Evolutionary conservation across 2,113 vertebrate species (phyloP).

Genomic region (Saguinus imperator): DNA sequence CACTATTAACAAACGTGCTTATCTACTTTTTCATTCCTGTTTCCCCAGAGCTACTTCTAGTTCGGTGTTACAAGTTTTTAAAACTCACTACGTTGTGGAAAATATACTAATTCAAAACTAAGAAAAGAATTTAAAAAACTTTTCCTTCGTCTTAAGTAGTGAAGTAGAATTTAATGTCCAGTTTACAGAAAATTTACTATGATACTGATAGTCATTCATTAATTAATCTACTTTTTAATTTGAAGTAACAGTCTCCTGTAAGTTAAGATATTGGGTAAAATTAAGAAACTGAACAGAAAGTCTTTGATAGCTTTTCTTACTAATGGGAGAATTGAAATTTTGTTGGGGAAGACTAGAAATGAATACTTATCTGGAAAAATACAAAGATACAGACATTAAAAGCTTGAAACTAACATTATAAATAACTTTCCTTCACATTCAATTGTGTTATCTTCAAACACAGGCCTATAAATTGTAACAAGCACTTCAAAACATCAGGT

Average conservation of each 20-base stretch:
- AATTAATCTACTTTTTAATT: slow-evolving; percentile 44
- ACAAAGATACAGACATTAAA: neutral
- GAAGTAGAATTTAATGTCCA: neutral
- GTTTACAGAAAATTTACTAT: neutral
- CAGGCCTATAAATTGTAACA: neutral
- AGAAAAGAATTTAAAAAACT: neutral
- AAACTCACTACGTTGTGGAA: neutral
- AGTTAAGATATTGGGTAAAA: slow-evolving; percentile 26
- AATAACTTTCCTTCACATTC: slow-evolving; percentile 16
- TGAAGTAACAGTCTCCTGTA: neutral
- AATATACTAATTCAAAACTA: neutral
- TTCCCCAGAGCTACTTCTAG: neutral
- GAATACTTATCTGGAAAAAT: neutral
- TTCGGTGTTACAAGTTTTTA: neutral
- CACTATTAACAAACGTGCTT: slow-evolving; percentile 48
- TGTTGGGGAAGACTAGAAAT: slow-evolving; percentile 48
- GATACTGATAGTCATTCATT: neutral
- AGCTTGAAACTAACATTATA: slow-evolving; percentile 44
- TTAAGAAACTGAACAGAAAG: slow-evolving; percentile 27
- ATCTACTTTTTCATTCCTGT: neutral
- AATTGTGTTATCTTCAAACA: neutral
- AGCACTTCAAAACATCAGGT: neutral
- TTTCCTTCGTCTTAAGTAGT: neutral
- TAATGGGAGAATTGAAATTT: neutral
- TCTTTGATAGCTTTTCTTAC: neutral